phyloP scores from a whole-genome alignment of 92 coral and sea anemone species.

The Phenganax marumi region DNA sequence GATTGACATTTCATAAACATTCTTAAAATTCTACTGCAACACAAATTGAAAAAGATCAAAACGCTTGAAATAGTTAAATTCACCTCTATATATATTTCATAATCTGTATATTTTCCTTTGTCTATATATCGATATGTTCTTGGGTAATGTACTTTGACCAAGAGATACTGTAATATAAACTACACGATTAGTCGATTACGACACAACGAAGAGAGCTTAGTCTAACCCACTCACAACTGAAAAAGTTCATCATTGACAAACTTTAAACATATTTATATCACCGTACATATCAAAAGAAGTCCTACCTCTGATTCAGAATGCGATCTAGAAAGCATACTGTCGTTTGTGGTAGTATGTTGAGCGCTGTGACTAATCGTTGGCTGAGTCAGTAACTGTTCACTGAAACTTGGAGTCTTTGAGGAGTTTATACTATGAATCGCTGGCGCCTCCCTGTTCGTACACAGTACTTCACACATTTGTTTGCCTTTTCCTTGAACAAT shows the following conservation, averaged over 20 bases:
- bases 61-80: not conserved
- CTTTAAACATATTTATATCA: not conserved
- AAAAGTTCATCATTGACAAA: not conserved
- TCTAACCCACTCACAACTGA: not conserved
- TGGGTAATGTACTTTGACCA: slow-evolving; percentile 35
- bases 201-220: not conserved
- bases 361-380: not conserved
- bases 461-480: not conserved
- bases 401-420: slow-evolving; percentile 23
- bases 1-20: not conserved
- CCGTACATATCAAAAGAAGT: not conserved
- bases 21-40: no score
- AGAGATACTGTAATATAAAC: slow-evolving; percentile 13
- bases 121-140: slow-evolving; percentile 25
- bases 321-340: not conserved
- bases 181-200: not conserved
- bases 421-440: not conserved
- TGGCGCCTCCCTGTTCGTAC: not conserved
- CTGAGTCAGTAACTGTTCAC: not conserved
- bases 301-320: slow-evolving; percentile 26
- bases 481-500: not conserved
- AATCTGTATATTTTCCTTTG: slow-evolving; percentile 77
- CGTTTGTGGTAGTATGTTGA: not conserved
- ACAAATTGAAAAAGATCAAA: no score
- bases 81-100: slow-evolving; percentile 82